Evolutionary conservation across 2,797 vertebrate genomes (phyloP).

Genomic region (Danio kyathit): DNA sequence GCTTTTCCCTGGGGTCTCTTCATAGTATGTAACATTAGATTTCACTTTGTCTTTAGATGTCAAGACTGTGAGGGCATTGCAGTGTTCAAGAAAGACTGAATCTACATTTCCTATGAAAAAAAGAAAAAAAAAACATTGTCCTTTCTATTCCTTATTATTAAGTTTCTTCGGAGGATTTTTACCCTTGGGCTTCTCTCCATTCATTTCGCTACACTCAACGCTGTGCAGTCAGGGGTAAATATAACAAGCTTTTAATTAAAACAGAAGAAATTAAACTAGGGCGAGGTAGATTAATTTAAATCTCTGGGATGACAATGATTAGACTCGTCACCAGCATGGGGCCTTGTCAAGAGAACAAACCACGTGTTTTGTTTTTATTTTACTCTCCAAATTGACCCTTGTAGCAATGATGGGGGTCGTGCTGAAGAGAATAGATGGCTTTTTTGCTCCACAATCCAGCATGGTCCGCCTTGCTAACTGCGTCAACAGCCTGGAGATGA

Average conservation of each 20-base stretch:
- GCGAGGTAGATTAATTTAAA: slow-evolving; percentile 71
- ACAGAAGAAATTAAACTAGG: slow-evolving; percentile 70
- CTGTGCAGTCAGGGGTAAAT: slow-evolving; percentile 76
- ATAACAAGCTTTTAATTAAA: slow-evolving; percentile 79
- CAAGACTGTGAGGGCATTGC: slow-evolving; percentile 16
- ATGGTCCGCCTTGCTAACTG: slow-evolving; percentile 49
- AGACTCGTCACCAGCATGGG: slow-evolving; percentile 56
- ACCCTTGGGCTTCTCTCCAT: slow-evolving; percentile 67
- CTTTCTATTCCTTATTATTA: slow-evolving; percentile 68
- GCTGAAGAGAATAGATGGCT: slow-evolving; percentile 47
- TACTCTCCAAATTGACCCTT: slow-evolving; percentile 63
- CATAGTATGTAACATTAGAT: slow-evolving; percentile 25
- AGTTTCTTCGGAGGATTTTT: slow-evolving; percentile 67
- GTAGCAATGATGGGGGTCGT: slow-evolving; percentile 44
- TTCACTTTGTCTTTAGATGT: slow-evolving; percentile 56
- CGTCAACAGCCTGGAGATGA: slow-evolving; percentile 48
- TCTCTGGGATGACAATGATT: slow-evolving; percentile 70
- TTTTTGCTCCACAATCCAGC: slow-evolving; percentile 58
- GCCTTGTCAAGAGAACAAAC: slow-evolving; percentile 57
- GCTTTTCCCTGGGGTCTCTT: slow-evolving; percentile 25
- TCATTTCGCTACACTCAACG: slow-evolving; percentile 69
- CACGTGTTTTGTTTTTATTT: slow-evolving; percentile 48
- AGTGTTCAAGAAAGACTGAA: slow-evolving; percentile 65
- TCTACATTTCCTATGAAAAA: slow-evolving; percentile 66
- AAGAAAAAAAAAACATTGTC: slow-evolving; percentile 68